phyloP scores from a whole-genome alignment of 2,888 invertebrate species.

The Tipula helvola region DNA sequence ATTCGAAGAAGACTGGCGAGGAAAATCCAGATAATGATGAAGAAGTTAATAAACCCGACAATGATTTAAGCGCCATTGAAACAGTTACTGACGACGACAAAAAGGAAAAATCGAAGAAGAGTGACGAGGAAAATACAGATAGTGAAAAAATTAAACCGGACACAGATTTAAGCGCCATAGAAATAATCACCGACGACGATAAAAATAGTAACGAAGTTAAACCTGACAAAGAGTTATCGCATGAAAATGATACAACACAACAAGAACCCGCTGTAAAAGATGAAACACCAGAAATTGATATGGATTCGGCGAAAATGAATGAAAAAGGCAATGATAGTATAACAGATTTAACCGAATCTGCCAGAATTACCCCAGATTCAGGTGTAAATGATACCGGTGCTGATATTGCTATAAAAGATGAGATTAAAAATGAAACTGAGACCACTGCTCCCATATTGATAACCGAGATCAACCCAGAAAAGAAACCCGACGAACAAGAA shows the following conservation, averaged over 20 bases:
- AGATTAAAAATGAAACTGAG: not conserved
- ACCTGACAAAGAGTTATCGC: not conserved
- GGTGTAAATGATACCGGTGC: not conserved
- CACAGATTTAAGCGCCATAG: no score
- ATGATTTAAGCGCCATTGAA: no score
- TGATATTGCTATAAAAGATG: not conserved
- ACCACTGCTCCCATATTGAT: not conserved
- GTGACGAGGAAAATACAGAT: no score
- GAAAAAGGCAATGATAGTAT: not conserved
- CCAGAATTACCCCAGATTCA: not conserved
- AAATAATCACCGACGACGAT: not conserved
- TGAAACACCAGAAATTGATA: not conserved
- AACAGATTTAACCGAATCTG: not conserved
- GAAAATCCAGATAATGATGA: no score
- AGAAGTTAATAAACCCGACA: no score
- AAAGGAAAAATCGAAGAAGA: no score
- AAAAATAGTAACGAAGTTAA: not conserved
- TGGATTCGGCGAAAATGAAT: not conserved
- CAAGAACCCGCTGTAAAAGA: not conserved
- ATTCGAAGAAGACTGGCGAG: no score
- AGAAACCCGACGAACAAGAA: not conserved
- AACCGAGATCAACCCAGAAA: not conserved
- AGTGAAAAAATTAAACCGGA: no score
- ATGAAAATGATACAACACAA: not conserved
- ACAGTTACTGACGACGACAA: no score